A percentile compares a stretch with the other conserved stretches of the same genome.
Conservation (phyloP, 2,113 vertebrate genomes). For the Nyctibius bracteatus region DNA sequence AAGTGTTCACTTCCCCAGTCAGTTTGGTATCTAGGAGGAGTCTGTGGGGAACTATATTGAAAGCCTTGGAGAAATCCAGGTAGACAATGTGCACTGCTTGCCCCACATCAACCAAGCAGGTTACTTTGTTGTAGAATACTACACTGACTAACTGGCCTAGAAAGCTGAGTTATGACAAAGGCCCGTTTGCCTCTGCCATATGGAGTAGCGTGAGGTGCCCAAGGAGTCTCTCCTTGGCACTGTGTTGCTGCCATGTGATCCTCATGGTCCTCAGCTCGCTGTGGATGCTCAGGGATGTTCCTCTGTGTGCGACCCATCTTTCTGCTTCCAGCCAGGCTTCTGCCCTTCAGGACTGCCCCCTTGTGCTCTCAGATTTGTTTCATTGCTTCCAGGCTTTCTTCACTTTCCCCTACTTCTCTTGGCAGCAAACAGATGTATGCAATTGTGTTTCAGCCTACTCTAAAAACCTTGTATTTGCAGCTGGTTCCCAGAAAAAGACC, state of each 20-base stretch:
- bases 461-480: neutral
- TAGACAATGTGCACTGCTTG: no score
- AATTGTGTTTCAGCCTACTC: neutral
- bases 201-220: accelerated
- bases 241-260: accelerated
- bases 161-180: neutral
- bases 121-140: no score
- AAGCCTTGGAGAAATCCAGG: no score
- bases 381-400: neutral
- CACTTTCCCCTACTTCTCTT: neutral
- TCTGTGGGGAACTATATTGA: no score
- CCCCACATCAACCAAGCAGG: no score
- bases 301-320: accelerated
- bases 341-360: accelerated
- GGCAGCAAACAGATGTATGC: neutral
- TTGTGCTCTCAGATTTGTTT: neutral
- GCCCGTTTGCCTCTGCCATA: neutral
- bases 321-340: neutral
- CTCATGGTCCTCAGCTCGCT: neutral
- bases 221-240: neutral
- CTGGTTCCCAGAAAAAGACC: neutral
- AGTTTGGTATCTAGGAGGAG: no score
- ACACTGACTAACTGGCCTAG: neutral
- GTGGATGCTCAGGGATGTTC: neutral
- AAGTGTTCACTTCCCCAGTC: no score